Conservation (phyloP, 2,113 vertebrate species). For the Scartelaos histophorus region DNA sequence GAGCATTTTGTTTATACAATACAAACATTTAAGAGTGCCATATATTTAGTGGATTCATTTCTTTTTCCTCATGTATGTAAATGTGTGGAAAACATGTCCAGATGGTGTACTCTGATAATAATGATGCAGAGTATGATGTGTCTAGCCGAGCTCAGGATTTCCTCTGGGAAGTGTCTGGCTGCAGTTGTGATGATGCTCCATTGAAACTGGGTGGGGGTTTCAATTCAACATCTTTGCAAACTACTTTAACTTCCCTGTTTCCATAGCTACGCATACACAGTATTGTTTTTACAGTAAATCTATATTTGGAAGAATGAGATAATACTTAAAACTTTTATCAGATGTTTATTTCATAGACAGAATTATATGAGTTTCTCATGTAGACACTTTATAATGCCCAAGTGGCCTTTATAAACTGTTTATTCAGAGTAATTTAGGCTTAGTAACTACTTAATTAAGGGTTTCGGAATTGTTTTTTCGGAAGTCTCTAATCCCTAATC, state of each 20-base stretch:
- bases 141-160: conserved; percentile 64
- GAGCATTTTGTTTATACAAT: too few species aligned
- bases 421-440: too few species aligned
- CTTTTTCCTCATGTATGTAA: conserved; percentile 12
- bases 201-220: conserved; percentile 42
- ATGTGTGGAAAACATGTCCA: conserved; percentile 36
- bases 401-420: too few species aligned
- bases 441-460: too few species aligned
- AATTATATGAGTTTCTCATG: too few species aligned
- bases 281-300: background rate
- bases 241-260: conserved; percentile 25
- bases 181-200: conserved; percentile 54
- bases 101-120: conserved; percentile 51
- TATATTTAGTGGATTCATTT: background rate
- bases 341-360: background rate
- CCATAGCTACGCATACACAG: conserved; percentile 1
- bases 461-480: too few species aligned
- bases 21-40: background rate
- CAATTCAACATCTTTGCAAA: conserved; percentile 36
- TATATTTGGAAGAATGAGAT: background rate
- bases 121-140: conserved; percentile 51
- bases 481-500: too few species aligned
- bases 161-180: conserved; percentile 68
- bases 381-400: too few species aligned
- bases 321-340: background rate